Evolutionary conservation across 2,113 vertebrate genomes (phyloP), one percentile per base, ranked within the genome.

Genomic region (Takifugu flavidus): DNA sequence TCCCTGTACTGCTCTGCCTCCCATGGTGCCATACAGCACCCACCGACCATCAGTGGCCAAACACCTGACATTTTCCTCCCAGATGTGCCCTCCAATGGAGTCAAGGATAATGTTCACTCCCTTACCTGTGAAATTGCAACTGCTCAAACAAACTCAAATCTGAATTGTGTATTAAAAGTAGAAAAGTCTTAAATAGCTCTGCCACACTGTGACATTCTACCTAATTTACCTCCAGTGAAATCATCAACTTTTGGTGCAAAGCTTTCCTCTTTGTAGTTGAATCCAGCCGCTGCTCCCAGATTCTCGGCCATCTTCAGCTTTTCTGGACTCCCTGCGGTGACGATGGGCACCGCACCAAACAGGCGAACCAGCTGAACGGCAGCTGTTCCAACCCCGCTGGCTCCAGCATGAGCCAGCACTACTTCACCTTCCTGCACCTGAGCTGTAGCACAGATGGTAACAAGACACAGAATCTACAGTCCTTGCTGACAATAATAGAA

Each of bases 71-170:
- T 95, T 95, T 66, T 92, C 92, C 81, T 94, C 91, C 92, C 93
- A 95, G 64, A 87, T 83, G 4, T 84, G 62, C 43, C 91, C 86
- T 2, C 92, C 92, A 44, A 94, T 79, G 67, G 92, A 94, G 70
- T 95, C 94, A 13, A 95, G 89, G 79, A 95, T 94, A 49, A 95
- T 43, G 47, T 94, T 86, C 12, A 86, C 92, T 74, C 94, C 94
- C 54, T 81, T 87, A 27, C 92, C 93, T 95, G 69, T 20, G n/a
- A 59, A 43, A 65, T 10, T 49, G 60, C 20, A 49, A 13, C 7
- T 53, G 26, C 13, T 45, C 44, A 5, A 13, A 13, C 43, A 45
- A 45, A 39, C 34, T 39, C 34, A 39, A 39, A 39, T 10, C 34
- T 39, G 34, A 39, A 11, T 15, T 5, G 4, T n/a, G 15, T n/a